Evolutionary conservation across 2,888 invertebrate species (phyloP).

Genomic region (Rotaria socialis): DNA sequence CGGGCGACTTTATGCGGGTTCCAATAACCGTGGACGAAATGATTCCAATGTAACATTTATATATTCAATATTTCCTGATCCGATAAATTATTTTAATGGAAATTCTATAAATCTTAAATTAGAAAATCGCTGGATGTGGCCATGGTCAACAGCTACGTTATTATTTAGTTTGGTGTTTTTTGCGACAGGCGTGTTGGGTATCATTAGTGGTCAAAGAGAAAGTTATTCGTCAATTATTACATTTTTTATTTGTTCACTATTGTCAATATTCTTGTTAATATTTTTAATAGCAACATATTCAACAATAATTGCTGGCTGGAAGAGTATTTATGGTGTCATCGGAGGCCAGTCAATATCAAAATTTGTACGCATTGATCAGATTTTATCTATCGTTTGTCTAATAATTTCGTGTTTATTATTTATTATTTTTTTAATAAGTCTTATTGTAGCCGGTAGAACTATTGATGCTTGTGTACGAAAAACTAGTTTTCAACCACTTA

Average conservation of each 20-base stretch:
- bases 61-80: neutral
- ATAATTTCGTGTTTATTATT: neutral
- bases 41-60: neutral
- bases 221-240: neutral
- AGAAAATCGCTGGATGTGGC: slow-evolving; percentile 11
- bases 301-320: neutral
- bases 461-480: neutral
- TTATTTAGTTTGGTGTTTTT: neutral
- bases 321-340: neutral
- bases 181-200: neutral
- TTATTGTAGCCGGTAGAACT: neutral
- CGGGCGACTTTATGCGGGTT: neutral
- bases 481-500: too few species aligned
- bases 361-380: neutral
- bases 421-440: neutral
- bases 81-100: neutral
- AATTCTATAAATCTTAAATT: neutral
- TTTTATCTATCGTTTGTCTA: neutral
- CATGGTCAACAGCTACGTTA: slow-evolving; percentile 28
- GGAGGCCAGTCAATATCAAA: neutral
- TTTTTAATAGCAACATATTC: neutral
- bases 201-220: neutral
- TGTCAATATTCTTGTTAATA: neutral
- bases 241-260: neutral
- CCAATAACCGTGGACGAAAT: neutral